phyloP scores from a whole-genome alignment of 2,797 vertebrate genomes.

The Sorex maritimensis region DNA sequence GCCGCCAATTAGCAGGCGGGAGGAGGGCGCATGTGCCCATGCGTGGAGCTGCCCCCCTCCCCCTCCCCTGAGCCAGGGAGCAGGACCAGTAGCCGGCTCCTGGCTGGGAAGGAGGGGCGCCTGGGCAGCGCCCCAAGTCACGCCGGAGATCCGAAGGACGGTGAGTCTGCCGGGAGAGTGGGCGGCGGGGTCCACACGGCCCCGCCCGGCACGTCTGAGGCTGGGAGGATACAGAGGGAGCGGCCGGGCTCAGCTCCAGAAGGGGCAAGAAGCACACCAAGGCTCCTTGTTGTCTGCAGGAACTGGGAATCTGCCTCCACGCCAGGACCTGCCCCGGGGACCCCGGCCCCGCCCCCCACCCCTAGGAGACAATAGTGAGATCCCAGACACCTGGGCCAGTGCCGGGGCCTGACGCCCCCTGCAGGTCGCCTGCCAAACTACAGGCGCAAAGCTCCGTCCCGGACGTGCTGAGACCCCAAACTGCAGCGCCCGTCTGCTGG shows the following conservation, averaged over 20 bases:
- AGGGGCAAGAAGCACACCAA: no score
- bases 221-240: neutral
- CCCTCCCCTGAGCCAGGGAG: no score
- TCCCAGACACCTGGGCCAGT: neutral
- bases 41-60: no score
- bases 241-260: no score
- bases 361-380: neutral
- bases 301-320: neutral
- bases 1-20: no score
- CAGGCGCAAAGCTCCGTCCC: neutral
- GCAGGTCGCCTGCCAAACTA: slow-evolving; percentile 54
- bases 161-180: slow-evolving; percentile 49
- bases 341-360: neutral
- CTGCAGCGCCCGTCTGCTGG: no score
- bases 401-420: slow-evolving; percentile 47
- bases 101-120: neutral
- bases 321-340: neutral
- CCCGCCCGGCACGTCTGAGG: neutral
- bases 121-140: neutral
- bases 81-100: neutral
- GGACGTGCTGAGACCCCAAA: neutral
- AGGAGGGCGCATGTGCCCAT: no score
- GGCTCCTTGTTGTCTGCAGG: neutral
- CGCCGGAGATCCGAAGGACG: slow-evolving; percentile 21
- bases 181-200: neutral